These are phyloP conservation scores for Haplochromis vanheusdeni DNA, from an alignment of 2,113 vertebrate species.

Conservation along the genomic window DNA sequence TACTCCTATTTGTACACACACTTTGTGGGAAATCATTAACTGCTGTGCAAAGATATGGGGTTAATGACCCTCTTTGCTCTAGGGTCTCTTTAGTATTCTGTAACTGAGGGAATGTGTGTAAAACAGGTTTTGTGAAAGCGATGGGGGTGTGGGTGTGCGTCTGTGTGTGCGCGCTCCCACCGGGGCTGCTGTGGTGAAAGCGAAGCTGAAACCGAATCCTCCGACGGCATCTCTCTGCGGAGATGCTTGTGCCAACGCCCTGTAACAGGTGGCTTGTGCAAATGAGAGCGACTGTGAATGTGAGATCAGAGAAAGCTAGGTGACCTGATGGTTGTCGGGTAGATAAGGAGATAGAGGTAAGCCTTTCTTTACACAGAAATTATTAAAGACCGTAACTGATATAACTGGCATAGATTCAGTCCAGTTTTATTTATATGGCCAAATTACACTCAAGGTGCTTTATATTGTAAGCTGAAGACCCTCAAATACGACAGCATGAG, in stretches of 20 bases:
- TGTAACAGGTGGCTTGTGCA: not conserved
- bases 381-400: not conserved
- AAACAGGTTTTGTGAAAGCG: not conserved
- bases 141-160: not conserved
- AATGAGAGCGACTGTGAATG: not conserved
- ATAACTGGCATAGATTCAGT: not conserved
- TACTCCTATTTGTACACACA: not conserved
- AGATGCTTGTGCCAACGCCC: not conserved
- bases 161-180: not conserved
- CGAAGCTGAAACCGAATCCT: not conserved
- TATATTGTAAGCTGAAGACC: not conserved
- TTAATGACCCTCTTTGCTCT: slow-evolving; percentile 38
- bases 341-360: not conserved
- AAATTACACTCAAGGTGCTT: not conserved
- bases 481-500: not conserved
- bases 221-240: not conserved
- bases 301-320: not conserved
- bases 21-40: slow-evolving; percentile 38
- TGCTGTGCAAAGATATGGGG: slow-evolving; percentile 16
- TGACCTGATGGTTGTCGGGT: slow-evolving; percentile 1
- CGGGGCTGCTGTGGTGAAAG: not conserved
- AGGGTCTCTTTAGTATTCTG: slow-evolving; percentile 1
- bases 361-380: not conserved
- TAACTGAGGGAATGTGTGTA: slow-evolving; percentile 2
- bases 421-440: not conserved